A percentile compares a stretch with the other conserved stretches of the same genome.
Evolutionary conservation across 2,113 vertebrate species (phyloP).

Genomic region (Ursus arctos): DNA sequence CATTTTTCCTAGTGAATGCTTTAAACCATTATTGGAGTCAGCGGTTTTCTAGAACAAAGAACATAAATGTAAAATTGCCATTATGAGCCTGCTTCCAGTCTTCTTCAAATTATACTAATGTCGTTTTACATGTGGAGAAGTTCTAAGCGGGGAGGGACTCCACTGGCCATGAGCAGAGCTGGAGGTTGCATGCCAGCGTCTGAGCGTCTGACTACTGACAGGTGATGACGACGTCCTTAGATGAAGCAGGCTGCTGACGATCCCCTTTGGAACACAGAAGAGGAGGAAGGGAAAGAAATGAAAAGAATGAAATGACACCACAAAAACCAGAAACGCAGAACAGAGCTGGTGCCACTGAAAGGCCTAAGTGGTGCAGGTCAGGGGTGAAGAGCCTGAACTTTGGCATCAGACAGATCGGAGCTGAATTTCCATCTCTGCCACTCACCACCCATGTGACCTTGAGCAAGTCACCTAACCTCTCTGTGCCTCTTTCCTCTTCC

Average conservation of each 20-base stretch:
- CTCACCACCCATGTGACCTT: neutral
- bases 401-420: neutral
- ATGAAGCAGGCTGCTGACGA: neutral
- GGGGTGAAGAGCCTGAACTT: neutral
- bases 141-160: neutral
- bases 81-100: neutral
- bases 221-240: neutral
- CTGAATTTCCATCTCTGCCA: neutral
- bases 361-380: accelerated
- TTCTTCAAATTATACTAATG: neutral
- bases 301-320: neutral
- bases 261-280: neutral
- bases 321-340: neutral
- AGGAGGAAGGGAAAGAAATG: neutral
- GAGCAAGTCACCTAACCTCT: neutral
- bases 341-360: accelerated
- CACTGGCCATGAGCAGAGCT: neutral
- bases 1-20: neutral
- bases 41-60: neutral
- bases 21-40: neutral
- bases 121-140: neutral
- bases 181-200: neutral
- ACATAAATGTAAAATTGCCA: neutral
- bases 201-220: neutral
- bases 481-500: neutral